Evolutionary conservation across 2,797 vertebrate species (phyloP).

Genomic region (Aeoliscus strigatus): DNA sequence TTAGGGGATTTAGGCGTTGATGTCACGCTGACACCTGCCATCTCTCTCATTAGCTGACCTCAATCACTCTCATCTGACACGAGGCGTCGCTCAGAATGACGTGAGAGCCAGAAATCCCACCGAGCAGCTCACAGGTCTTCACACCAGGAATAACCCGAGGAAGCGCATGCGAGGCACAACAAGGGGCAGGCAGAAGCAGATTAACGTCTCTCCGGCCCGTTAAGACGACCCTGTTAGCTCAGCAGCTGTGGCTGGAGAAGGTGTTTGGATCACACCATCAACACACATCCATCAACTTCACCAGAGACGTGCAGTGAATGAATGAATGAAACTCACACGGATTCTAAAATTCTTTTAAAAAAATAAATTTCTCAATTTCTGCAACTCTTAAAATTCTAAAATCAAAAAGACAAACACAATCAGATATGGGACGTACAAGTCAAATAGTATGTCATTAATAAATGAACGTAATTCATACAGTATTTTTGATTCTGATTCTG

Average conservation of each 20-base stretch:
- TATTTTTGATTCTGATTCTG: too few relatives aligned
- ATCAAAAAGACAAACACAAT: too few relatives aligned
- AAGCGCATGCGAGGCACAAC: conserved; percentile 42
- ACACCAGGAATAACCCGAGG: conserved; percentile 48
- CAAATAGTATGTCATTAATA: too few relatives aligned
- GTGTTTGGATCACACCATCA: too few relatives aligned
- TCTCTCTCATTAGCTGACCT: background rate
- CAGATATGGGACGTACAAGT: too few relatives aligned
- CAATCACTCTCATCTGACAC: conserved; percentile 1
- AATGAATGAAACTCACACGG: too few relatives aligned
- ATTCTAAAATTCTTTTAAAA: too few relatives aligned
- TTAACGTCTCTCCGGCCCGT: conserved; percentile 50
- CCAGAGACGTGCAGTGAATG: too few relatives aligned
- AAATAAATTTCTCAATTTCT: too few relatives aligned
- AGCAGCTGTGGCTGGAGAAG: conserved; percentile 20
- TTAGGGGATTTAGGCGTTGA: background rate
- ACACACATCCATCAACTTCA: too few relatives aligned
- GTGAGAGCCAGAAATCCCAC: conserved; percentile 38
- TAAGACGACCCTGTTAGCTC: conserved; percentile 28
- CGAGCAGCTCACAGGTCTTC: conserved; percentile 25
- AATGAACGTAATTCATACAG: too few relatives aligned
- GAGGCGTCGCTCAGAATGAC: conserved; percentile 17
- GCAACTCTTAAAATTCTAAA: too few relatives aligned
- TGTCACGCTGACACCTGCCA: background rate
- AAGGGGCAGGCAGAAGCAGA: conserved; percentile 42